These are phyloP conservation scores for Zaprionus obscuricornis DNA, from an alignment of 2,888 invertebrate genomes.

Conservation along the genomic window DNA sequence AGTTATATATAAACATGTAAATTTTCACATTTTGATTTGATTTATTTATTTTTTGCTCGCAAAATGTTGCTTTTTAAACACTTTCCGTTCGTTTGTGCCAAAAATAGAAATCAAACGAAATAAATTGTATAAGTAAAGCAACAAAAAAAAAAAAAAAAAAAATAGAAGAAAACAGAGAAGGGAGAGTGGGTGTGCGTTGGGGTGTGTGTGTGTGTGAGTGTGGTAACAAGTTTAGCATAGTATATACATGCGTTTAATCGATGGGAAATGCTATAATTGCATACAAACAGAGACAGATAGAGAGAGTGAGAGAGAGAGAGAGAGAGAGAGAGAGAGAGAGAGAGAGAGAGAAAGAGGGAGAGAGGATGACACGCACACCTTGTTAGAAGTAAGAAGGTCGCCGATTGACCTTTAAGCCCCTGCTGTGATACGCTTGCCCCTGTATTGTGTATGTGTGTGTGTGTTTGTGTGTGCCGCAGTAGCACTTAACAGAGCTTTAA, in stretches of 20 bases:
- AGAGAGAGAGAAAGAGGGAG: constrained; percentile 23
- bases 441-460: background rate
- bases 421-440: constrained; percentile 15
- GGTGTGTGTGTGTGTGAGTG: background rate
- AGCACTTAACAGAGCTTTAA: constrained; percentile 7
- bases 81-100: constrained; percentile 31
- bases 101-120: constrained; percentile 62
- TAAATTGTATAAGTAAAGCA: too few relatives aligned
- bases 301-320: constrained; percentile 7
- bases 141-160: constrained; percentile 37
- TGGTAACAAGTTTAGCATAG: constrained; percentile 33
- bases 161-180: constrained; percentile 1
- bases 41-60: constrained; percentile 7
- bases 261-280: constrained; percentile 73
- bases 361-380: constrained; percentile 38
- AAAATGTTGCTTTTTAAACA: constrained; percentile 25
- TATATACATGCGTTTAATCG: constrained; percentile 67
- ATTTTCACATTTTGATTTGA: constrained; percentile 26
- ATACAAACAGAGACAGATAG: constrained; percentile 40
- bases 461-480: constrained; percentile 7
- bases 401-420: constrained; percentile 66
- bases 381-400: constrained; percentile 59
- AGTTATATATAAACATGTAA: constrained; percentile 19
- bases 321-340: constrained; percentile 6
- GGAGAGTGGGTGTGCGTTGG: background rate